A percentile compares a stretch with the other conserved stretches of the same genome.
These are phyloP conservation scores for Zenarchopterus dispar DNA, from an alignment of 2,797 vertebrate species.

Conservation along the genomic window DNA sequence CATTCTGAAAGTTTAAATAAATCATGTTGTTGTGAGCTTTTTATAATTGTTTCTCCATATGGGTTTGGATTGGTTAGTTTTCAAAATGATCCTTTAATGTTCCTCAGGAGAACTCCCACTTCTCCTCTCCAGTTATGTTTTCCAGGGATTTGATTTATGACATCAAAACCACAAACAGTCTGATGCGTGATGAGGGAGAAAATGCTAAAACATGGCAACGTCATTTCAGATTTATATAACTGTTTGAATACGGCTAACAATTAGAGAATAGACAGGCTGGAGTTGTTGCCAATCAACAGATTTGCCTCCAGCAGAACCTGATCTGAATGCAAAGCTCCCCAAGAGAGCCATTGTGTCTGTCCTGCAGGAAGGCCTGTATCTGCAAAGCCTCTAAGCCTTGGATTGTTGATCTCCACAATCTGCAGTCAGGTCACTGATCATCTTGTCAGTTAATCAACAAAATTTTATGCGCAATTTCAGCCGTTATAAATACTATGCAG, in stretches of 20 bases:
- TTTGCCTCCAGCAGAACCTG: slow-evolving; percentile 54
- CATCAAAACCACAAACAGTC: slow-evolving; percentile 13
- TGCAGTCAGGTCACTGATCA: slow-evolving; percentile 29
- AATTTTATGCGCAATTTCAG: slow-evolving; percentile 16
- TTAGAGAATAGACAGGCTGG: slow-evolving; percentile 47
- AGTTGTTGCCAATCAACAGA: slow-evolving; percentile 57
- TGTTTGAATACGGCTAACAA: slow-evolving; percentile 48
- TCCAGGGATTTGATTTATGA: slow-evolving; percentile 21
- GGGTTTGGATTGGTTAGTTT: slow-evolving; percentile 22
- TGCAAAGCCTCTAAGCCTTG: slow-evolving; percentile 39
- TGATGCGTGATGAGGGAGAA: slow-evolving; percentile 2
- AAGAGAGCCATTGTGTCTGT: slow-evolving; percentile 47
- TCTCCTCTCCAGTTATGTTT: slow-evolving; percentile 8
- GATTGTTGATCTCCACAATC: slow-evolving; percentile 46
- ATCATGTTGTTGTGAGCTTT: slow-evolving; percentile 2
- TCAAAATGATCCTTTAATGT: slow-evolving; percentile 21
- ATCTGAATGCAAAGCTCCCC: slow-evolving; percentile 52
- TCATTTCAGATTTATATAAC: slow-evolving; percentile 36
- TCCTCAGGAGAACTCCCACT: slow-evolving; percentile 1
- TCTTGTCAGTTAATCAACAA: slow-evolving; percentile 36
- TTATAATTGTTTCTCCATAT: slow-evolving; percentile 1
- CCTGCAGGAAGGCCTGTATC: slow-evolving; percentile 33
- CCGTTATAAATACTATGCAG: not conserved
- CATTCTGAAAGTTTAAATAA: slow-evolving; percentile 11
- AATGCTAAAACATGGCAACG: slow-evolving; percentile 24